These are phyloP conservation scores for Oithona nana DNA, from an alignment of 2,888 invertebrate species.

Conservation along the genomic window DNA sequence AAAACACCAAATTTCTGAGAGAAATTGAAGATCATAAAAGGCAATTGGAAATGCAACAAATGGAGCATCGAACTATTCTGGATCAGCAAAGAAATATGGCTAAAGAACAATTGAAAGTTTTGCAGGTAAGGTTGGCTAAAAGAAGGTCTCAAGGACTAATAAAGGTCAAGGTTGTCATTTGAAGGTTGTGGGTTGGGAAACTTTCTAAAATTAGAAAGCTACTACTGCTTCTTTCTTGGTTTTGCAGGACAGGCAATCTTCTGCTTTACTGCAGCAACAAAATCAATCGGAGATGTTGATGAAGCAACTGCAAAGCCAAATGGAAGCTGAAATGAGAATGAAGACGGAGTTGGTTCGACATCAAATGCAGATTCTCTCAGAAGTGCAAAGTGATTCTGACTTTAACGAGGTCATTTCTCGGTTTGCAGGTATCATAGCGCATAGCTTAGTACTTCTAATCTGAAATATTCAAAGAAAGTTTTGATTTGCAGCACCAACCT, in stretches of 20 bases:
- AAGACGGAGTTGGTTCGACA: constrained; percentile 4
- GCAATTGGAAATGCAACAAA: background rate
- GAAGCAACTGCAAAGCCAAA: constrained; percentile 10
- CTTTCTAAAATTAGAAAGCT: too few relatives aligned
- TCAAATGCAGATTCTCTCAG: background rate
- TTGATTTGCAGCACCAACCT: too few relatives aligned
- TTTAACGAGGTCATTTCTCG: background rate
- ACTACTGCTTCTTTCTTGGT: too few relatives aligned
- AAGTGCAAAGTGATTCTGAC: background rate
- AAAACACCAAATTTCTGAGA: background rate
- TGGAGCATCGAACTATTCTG: background rate
- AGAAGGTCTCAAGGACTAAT: too few relatives aligned
- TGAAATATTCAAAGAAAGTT: too few relatives aligned
- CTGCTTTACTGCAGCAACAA: background rate
- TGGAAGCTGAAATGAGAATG: constrained; percentile 5
- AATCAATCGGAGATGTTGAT: background rate
- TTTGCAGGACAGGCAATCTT: background rate
- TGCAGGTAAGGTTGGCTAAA: background rate
- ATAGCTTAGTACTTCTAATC: too few relatives aligned
- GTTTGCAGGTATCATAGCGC: too few relatives aligned
- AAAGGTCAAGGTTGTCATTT: too few relatives aligned
- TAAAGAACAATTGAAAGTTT: background rate
- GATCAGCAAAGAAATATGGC: background rate
- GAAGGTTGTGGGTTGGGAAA: too few relatives aligned
- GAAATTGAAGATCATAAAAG: background rate